Evolutionary conservation across 2,888 invertebrate species (phyloP).

Genomic region (Cylloceria caligata): DNA sequence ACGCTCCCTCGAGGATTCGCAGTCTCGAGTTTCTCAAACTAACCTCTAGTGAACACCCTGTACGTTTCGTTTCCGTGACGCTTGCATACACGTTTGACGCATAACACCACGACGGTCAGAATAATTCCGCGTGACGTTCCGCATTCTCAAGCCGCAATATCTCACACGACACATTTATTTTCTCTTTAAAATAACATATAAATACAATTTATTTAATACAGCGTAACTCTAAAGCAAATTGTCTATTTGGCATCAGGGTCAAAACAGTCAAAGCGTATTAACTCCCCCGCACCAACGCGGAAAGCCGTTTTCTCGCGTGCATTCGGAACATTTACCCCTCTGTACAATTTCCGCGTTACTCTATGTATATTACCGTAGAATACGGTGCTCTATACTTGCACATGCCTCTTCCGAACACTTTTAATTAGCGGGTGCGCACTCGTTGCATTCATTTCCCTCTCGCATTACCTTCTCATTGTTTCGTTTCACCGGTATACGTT

Average conservation of each 20-base stretch:
- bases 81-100: not conserved
- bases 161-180: not conserved
- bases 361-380: constrained; percentile 10
- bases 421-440: constrained; percentile 57
- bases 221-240: not conserved
- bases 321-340: constrained; percentile 29
- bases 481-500: constrained; percentile 45
- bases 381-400: not conserved
- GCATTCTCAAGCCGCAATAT: not conserved
- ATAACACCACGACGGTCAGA: no score
- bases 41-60: not conserved
- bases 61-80: not conserved
- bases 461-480: constrained; percentile 62
- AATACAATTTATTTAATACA: not conserved
- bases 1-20: not conserved
- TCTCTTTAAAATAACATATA: not conserved
- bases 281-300: not conserved
- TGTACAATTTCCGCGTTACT: not conserved
- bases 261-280: constrained; percentile 9
- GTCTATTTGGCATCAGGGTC: not conserved
- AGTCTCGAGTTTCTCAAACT: constrained; percentile 1
- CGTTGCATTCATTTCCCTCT: constrained; percentile 56
- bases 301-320: constrained; percentile 46
- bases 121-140: not conserved
- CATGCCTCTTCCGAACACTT: constrained; percentile 40